Evolutionary conservation across 2,888 invertebrate species (phyloP).

Genomic region (Chymomyza procnemis): DNA sequence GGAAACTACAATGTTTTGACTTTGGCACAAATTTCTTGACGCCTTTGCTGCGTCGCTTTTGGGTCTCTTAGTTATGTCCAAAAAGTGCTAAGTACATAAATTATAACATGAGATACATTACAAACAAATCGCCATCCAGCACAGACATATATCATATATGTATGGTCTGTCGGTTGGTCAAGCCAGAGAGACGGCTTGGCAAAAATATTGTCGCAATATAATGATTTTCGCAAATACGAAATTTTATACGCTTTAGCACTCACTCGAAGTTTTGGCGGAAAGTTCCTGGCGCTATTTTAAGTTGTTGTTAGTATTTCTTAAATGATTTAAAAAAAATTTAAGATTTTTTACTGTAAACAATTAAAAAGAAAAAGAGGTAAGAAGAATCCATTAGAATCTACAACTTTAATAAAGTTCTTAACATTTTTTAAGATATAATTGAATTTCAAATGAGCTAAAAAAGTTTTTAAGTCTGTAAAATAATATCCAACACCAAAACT

Average conservation of each 20-base stretch:
- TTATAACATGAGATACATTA: constrained; percentile 16
- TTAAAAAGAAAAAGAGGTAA: no score
- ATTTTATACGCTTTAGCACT: neutral
- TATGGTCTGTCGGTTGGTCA: neutral
- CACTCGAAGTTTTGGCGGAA: neutral
- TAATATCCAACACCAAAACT: no score
- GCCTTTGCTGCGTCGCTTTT: constrained; percentile 19
- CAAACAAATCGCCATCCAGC: constrained; percentile 9
- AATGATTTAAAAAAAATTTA: no score
- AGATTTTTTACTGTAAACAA: no score
- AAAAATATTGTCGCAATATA: constrained; percentile 10
- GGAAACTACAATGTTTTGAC: constrained; percentile 4
- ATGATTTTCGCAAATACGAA: neutral
- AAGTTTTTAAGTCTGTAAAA: no score
- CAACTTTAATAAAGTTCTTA: no score
- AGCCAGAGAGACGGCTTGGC: no score
- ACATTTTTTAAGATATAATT: no score
- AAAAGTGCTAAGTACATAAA: constrained; percentile 28
- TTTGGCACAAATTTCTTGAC: constrained; percentile 36
- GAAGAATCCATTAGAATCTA: no score
- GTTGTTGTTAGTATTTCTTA: no score
- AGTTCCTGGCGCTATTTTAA: neutral
- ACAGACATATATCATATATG: constrained; percentile 1
- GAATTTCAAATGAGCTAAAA: no score
- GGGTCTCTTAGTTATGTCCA: constrained; percentile 27